Evolutionary conservation across 2,888 invertebrate species (phyloP).

Genomic region (Cerastoderma edule): DNA sequence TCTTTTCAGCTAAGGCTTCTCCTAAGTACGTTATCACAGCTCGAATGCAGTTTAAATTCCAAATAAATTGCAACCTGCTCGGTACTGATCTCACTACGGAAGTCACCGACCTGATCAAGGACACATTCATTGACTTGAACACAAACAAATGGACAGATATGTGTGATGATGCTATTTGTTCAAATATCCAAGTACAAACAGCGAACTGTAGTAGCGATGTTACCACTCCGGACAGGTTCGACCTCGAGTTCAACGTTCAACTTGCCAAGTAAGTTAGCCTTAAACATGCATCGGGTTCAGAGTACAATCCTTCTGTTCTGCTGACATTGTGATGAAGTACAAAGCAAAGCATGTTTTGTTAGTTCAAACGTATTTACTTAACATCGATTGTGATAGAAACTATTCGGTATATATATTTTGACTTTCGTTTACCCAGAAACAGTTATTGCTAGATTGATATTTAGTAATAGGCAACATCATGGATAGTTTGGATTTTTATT

Average conservation of each 20-base stretch:
- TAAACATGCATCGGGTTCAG: no score
- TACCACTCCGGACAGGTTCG: background rate
- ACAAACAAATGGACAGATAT: background rate
- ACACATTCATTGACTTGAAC: background rate
- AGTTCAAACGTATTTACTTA: no score
- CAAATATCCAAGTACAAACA: background rate
- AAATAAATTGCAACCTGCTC: background rate
- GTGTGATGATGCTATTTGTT: background rate
- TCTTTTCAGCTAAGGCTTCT: constrained; percentile 10
- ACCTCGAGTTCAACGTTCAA: background rate
- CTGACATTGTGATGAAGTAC: no score
- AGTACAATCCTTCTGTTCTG: no score
- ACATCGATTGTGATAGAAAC: no score
- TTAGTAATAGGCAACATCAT: no score
- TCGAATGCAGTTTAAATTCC: constrained; percentile 16
- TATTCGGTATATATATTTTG: no score
- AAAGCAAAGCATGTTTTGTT: no score
- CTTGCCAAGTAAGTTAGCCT: constrained; percentile 3
- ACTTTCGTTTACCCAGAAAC: no score
- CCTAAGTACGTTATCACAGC: constrained; percentile 15
- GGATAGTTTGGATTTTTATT: no score
- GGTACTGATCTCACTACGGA: background rate
- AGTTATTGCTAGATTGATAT: no score
- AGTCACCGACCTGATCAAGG: background rate
- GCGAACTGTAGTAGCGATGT: background rate